These are phyloP conservation scores for Cheilosia vernalis DNA, from an alignment of 2,888 invertebrate species.

Conservation along the genomic window DNA sequence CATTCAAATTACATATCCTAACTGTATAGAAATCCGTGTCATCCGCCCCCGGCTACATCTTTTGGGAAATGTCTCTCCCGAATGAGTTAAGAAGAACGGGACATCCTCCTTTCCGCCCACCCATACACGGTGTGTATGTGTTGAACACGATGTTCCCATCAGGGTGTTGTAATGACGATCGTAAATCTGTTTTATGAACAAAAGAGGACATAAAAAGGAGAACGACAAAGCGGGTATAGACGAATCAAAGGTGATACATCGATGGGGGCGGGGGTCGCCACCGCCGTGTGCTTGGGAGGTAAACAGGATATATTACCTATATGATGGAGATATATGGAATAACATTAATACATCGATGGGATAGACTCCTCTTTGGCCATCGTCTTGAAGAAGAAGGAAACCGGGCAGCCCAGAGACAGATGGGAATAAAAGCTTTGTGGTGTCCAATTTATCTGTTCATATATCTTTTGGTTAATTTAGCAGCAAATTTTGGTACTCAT, in stretches of 20 bases:
- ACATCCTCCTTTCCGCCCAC: slow-evolving; percentile 10
- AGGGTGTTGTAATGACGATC: slow-evolving; percentile 74
- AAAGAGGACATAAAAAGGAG: slow-evolving; percentile 70
- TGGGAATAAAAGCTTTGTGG: slow-evolving; percentile 39
- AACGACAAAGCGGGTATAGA: slow-evolving; percentile 26
- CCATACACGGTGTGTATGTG: slow-evolving; percentile 7
- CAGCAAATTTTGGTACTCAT: slow-evolving; percentile 31
- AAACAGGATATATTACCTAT: slow-evolving; percentile 68
- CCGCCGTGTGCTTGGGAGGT: slow-evolving; percentile 16
- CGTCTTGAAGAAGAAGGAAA: neutral
- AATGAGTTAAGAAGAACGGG: slow-evolving; percentile 22
- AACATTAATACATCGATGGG: slow-evolving; percentile 72
- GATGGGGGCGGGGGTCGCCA: slow-evolving; percentile 3
- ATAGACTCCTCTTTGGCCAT: slow-evolving; percentile 27
- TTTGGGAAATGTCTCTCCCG: slow-evolving; percentile 48
- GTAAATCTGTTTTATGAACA: slow-evolving; percentile 75
- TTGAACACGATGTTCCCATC: slow-evolving; percentile 50
- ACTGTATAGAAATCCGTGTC: slow-evolving; percentile 18
- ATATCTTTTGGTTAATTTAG: slow-evolving; percentile 63
- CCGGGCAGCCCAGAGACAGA: neutral
- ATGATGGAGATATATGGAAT: slow-evolving; percentile 70
- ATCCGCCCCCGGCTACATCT: slow-evolving; percentile 35
- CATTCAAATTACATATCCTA: slow-evolving; percentile 45
- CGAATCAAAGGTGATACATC: slow-evolving; percentile 73
- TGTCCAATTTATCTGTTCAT: slow-evolving; percentile 63